Base-by-base conservation (phyloP, 2,797 vertebrate species). In the Echeneis naucrates region DNA sequence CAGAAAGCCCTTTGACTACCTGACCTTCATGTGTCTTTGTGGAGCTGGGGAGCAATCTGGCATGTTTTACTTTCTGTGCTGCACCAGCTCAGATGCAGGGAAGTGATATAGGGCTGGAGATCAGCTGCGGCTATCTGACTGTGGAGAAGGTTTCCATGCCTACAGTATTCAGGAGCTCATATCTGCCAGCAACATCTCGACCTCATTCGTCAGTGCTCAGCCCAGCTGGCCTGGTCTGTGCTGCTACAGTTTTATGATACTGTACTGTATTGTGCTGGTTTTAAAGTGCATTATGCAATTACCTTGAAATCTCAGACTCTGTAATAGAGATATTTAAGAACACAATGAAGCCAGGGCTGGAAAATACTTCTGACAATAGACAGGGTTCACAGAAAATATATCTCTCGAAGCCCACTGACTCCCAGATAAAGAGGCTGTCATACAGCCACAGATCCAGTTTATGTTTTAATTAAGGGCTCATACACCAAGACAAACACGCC, bases 381-480 rank as follows among this genome's bases (percentile, higher is more conserved):
- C 69, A 51, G 53, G 65, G 57, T 65, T 76, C 57, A 33, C 66
- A 83, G 65, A 58, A 71, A 60, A 74, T 48, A 64, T 76, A 45
- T 66, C 51, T 61, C 38, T 21, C 26, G 45, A 81, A 84, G 66
- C 60, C 51, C 7, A 24, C 58, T 71, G 69, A 88, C 79, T 87
- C 62, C 45, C 4, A 23, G 60, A 88, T 83, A 83, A 88, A 89
- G 83, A 75, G 78, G 64, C 87, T 87, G 89, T 88, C 89, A 86
- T 35, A 19, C 66, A 75, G 79, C 62, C 67, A 21, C 61, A 26
- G 79, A 76, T 70, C 71, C 79, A 64, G 79, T 88, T 88, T 85
- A 89, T 89, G 82, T 88, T 88, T 88, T 89, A 91, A 92, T 92
- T 87, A 89, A 88, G 84, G 73, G 82, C 84, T 87, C 86, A 85